Evolutionary conservation across 2,797 vertebrate species (phyloP).

Genomic region (Thripadectes ignobilis): DNA sequence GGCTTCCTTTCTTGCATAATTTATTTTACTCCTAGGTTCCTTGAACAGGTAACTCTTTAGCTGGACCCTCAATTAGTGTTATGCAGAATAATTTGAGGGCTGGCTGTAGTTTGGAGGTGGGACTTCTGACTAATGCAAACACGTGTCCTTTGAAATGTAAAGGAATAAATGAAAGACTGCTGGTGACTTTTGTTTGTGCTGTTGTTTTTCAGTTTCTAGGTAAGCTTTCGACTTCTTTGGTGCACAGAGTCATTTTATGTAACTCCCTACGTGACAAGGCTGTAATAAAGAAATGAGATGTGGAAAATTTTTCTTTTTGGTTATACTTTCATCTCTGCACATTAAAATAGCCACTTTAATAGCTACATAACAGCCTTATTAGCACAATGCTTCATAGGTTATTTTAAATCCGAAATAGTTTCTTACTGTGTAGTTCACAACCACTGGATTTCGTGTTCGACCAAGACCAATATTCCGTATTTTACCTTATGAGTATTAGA

Average conservation of each 20-base stretch:
- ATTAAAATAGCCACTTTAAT: not conserved
- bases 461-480: not conserved
- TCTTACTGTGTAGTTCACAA: not conserved
- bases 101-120: not conserved
- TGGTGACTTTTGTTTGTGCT: constrained; percentile 43
- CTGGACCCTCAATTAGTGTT: constrained; percentile 48
- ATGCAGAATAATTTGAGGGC: constrained; percentile 16
- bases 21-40: constrained; percentile 37
- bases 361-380: not conserved
- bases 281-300: constrained; percentile 35
- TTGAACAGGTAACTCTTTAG: constrained; percentile 30
- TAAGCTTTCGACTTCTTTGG: constrained; percentile 17
- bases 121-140: constrained; percentile 5
- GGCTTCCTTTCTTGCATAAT: constrained; percentile 54
- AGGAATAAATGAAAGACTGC: constrained; percentile 34
- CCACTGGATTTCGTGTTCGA: not conserved
- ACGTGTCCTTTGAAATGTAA: constrained; percentile 29
- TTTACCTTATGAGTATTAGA: not conserved
- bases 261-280: not conserved
- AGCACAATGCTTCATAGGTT: not conserved
- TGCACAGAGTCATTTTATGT: not conserved
- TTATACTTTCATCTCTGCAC: not conserved
- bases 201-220: constrained; percentile 16
- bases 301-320: constrained; percentile 2
- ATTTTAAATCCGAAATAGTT: not conserved